Conservation (phyloP, 2,888 invertebrate genomes). For the Pheosia gnoma region DNA sequence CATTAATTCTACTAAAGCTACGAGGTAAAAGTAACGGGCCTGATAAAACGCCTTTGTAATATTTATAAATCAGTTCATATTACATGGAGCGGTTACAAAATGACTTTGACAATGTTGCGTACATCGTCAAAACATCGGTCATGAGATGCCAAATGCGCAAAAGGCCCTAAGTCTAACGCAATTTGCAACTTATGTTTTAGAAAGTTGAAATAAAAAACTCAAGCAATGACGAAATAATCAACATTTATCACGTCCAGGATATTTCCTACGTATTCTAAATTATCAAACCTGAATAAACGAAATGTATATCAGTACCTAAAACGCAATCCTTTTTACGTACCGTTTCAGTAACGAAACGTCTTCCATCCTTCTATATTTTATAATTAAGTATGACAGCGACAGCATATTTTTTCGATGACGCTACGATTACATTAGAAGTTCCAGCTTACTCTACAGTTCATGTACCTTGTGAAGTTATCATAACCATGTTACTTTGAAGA, state of each 20-base stretch:
- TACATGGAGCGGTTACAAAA: slow-evolving; percentile 27
- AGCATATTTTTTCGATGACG: no score
- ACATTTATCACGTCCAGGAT: no score
- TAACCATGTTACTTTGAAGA: not conserved
- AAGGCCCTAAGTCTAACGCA: not conserved
- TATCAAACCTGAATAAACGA: no score
- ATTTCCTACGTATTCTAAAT: no score
- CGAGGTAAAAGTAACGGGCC: slow-evolving; percentile 23
- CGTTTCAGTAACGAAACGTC: no score
- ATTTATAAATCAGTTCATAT: slow-evolving; percentile 30
- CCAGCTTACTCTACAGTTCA: not conserved
- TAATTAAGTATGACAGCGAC: no score
- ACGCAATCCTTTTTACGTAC: no score
- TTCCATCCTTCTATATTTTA: no score
- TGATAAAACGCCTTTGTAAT: slow-evolving; percentile 25
- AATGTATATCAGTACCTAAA: no score
- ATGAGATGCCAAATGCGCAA: not conserved
- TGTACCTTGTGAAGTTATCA: slow-evolving; percentile 18
- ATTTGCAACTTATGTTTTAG: not conserved
- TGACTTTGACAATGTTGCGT: not conserved
- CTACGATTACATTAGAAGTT: no score
- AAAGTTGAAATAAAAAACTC: no score
- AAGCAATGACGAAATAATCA: no score
- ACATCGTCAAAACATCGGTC: not conserved
- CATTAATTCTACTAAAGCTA: slow-evolving; percentile 20